A percentile compares a stretch with the other conserved stretches of the same genome.
These are phyloP conservation scores for Archaeoteleia sp. DNA, from an alignment of 2,888 invertebrate species.

Conservation along the genomic window DNA sequence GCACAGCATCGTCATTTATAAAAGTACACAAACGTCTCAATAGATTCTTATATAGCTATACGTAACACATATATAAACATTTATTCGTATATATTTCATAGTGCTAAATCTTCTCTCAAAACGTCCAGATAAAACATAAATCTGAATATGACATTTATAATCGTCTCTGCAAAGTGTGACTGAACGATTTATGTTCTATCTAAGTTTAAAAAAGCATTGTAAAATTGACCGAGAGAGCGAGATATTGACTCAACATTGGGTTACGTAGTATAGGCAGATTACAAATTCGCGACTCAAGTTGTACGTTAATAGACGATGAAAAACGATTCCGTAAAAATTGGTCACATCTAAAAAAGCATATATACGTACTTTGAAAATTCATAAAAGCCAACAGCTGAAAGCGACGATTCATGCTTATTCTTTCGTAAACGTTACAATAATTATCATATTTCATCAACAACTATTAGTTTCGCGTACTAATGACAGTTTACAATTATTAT, in stretches of 20 bases:
- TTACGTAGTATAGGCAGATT: slow-evolving; percentile 2
- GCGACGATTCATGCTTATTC: slow-evolving; percentile 32
- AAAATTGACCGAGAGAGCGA: slow-evolving; percentile 38
- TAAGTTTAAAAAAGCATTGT: slow-evolving; percentile 19
- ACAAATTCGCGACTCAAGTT: too few relatives aligned
- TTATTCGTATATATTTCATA: slow-evolving; percentile 48
- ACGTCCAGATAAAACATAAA: slow-evolving; percentile 13
- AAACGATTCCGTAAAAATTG: slow-evolving; percentile 21
- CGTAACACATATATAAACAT: slow-evolving; percentile 73
- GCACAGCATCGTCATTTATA: slow-evolving; percentile 54
- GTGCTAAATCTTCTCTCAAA: slow-evolving; percentile 35
- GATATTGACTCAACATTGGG: slow-evolving; percentile 31
- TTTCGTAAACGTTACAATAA: too few relatives aligned
- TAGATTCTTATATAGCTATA: slow-evolving; percentile 61
- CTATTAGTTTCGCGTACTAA: slow-evolving; percentile 20
- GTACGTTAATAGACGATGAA: slow-evolving; percentile 29
- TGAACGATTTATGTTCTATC: slow-evolving; percentile 8
- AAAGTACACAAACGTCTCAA: slow-evolving; percentile 62
- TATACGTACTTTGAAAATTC: slow-evolving; percentile 7
- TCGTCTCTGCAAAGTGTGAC: not conserved
- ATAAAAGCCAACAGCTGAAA: slow-evolving; percentile 31
- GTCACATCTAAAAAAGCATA: slow-evolving; percentile 1
- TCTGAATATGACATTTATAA: too few relatives aligned
- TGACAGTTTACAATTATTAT: not conserved
- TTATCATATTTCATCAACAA: slow-evolving; percentile 35